Percentiles rank a stretch among this genome's conserved stretches.
Evolutionary conservation across 2,113 vertebrate species (phyloP).

Genomic region (Xenopus tropicalis): DNA sequence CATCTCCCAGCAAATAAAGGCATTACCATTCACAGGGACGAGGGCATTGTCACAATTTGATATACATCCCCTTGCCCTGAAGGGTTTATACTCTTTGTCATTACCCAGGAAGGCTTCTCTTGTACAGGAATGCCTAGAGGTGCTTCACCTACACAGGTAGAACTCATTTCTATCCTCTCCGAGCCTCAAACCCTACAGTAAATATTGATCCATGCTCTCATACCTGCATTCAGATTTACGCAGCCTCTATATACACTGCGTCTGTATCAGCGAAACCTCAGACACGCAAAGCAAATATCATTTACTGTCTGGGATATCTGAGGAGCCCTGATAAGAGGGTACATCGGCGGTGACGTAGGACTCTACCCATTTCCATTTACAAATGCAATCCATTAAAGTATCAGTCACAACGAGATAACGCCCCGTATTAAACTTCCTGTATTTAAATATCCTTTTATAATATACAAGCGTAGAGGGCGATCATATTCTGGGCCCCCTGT

Average conservation of each 20-base stretch:
- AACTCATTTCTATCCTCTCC: background rate
- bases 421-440: background rate
- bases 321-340: slow-evolving; percentile 24
- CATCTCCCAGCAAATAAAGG: slow-evolving; percentile 33
- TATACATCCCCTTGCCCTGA: background rate
- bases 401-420: background rate
- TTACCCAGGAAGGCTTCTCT: too few relatives aligned
- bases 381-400: background rate
- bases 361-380: background rate
- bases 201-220: slow-evolving; percentile 5
- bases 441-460: slow-evolving; percentile 10
- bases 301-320: slow-evolving; percentile 24
- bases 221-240: background rate
- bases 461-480: background rate
- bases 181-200: background rate
- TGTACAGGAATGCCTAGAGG: slow-evolving; percentile 11
- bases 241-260: slow-evolving; percentile 2
- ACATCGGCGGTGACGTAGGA: slow-evolving; percentile 8
- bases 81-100: background rate
- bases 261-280: slow-evolving; percentile 24
- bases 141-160: background rate
- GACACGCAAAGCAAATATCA: slow-evolving; percentile 30
- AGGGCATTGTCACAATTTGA: background rate
- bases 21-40: slow-evolving; percentile 29
- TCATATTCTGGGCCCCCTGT: background rate